Conservation (phyloP, 1,140 invertebrate genomes). For the Triops cancriformis region DNA sequence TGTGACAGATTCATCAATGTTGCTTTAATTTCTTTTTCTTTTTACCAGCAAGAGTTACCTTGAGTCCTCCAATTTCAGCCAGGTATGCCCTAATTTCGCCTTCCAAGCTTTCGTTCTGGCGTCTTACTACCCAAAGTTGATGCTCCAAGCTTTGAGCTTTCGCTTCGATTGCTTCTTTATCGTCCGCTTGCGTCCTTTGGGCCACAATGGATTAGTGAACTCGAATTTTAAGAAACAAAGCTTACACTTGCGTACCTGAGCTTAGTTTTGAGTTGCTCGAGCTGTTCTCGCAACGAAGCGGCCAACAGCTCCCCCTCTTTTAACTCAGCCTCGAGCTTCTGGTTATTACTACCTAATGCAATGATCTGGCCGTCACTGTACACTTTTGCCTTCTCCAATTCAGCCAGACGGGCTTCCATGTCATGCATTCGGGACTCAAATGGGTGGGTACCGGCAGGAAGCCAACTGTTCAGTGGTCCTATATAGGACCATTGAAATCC, state of each 20-base stretch:
- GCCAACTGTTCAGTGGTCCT: neutral
- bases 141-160: conserved; percentile 35
- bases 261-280: conserved; percentile 35
- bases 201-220: neutral
- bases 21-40: conserved; percentile 32
- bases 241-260: conserved; percentile 31
- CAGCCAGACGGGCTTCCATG: conserved; percentile 38
- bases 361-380: conserved; percentile 33
- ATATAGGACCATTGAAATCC: neutral
- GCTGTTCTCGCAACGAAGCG: conserved; percentile 34
- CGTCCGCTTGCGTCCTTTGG: neutral
- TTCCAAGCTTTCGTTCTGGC: conserved; percentile 36
- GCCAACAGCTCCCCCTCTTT: conserved; percentile 35
- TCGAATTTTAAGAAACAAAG: conserved; percentile 26
- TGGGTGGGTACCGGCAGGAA: neutral
- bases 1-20: conserved; percentile 35
- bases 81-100: conserved; percentile 35
- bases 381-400: conserved; percentile 28
- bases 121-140: conserved; percentile 34
- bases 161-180: conserved; percentile 33
- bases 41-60: conserved; percentile 35
- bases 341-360: conserved; percentile 36
- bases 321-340: conserved; percentile 37
- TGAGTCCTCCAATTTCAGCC: conserved; percentile 36
- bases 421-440: conserved; percentile 37